These are phyloP conservation scores for Drosophila barbarae DNA, from an alignment of 2,888 invertebrate genomes.

Conservation along the genomic window DNA sequence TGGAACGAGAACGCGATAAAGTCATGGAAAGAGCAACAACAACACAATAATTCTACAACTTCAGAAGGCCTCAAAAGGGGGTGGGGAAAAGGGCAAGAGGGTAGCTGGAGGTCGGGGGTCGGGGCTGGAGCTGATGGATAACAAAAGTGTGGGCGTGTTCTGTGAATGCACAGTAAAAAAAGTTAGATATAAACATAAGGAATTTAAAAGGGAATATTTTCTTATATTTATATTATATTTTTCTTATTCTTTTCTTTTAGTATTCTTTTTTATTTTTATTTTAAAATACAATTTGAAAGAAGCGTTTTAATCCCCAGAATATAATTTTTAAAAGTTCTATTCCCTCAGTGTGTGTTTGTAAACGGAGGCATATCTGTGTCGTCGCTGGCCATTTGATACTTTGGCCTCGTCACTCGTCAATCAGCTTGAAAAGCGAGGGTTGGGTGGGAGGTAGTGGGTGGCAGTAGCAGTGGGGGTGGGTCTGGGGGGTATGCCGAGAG, in stretches of 20 bases:
- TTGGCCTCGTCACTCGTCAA: conserved; percentile 71
- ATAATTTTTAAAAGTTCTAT: no score
- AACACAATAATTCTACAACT: conserved; percentile 29
- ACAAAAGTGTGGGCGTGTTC: conserved; percentile 38
- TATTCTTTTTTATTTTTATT: no score
- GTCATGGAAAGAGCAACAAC: conserved; percentile 20
- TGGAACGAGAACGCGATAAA: conserved; percentile 18
- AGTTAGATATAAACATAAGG: neutral
- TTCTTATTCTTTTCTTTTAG: no score
- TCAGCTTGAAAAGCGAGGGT: conserved; percentile 19
- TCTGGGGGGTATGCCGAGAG: conserved; percentile 1
- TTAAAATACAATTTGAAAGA: no score
- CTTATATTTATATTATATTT: no score
- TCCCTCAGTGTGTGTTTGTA: conserved; percentile 31
- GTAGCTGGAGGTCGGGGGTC: neutral
- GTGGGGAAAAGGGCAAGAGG: neutral
- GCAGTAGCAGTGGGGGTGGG: neutral
- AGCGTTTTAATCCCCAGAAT: no score
- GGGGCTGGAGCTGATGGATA: conserved; percentile 23
- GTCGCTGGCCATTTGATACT: conserved; percentile 70
- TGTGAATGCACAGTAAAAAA: conserved; percentile 39
- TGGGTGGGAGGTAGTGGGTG: conserved; percentile 3
- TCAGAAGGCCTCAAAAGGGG: conserved; percentile 14
- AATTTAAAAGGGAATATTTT: neutral
- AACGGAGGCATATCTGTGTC: conserved; percentile 47